Percentiles rank a stretch among this genome's conserved stretches.
These are phyloP conservation scores for Sorex maritimensis DNA, from an alignment of 2,797 vertebrate species.

Conservation along the genomic window DNA sequence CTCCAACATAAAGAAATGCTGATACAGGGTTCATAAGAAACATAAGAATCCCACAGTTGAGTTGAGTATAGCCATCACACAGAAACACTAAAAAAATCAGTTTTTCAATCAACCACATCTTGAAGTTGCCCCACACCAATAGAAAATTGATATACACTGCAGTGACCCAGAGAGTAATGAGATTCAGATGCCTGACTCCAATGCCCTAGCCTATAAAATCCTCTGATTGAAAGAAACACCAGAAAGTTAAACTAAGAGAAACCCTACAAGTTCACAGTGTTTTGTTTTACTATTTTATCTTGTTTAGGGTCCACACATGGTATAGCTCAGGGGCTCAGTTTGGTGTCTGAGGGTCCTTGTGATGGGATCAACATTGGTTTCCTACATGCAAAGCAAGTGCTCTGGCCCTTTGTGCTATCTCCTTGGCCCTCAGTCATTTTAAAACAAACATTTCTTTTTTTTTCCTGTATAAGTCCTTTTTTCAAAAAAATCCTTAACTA, in stretches of 20 bases:
- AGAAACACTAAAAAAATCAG: constrained; percentile 3
- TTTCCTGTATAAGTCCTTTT: constrained; percentile 8
- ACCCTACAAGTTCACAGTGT: constrained; percentile 29
- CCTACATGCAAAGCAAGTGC: too few species aligned
- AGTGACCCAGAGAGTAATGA: constrained; percentile 19
- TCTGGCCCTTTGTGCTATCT: too few species aligned
- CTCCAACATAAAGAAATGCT: not conserved
- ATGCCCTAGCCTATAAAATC: constrained; percentile 29
- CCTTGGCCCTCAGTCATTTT: too few species aligned
- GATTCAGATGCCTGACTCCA: constrained; percentile 45
- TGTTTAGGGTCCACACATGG: not conserved
- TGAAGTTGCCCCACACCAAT: constrained; percentile 32
- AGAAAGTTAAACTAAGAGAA: constrained; percentile 65
- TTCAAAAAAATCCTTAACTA: not conserved
- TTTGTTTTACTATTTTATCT: not conserved
- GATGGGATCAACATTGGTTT: too few species aligned
- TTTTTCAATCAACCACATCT: constrained; percentile 39
- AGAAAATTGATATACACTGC: not conserved
- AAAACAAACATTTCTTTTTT: not conserved
- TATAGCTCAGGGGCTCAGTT: too few species aligned
- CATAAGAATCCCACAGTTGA: not conserved
- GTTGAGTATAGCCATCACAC: not conserved
- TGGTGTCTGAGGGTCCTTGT: too few species aligned
- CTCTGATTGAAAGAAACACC: constrained; percentile 32
- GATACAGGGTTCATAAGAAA: constrained; percentile 34